These are phyloP conservation scores for Meandrina meandrites DNA, from an alignment of 92 coral and sea anemone genomes.

Conservation along the genomic window DNA sequence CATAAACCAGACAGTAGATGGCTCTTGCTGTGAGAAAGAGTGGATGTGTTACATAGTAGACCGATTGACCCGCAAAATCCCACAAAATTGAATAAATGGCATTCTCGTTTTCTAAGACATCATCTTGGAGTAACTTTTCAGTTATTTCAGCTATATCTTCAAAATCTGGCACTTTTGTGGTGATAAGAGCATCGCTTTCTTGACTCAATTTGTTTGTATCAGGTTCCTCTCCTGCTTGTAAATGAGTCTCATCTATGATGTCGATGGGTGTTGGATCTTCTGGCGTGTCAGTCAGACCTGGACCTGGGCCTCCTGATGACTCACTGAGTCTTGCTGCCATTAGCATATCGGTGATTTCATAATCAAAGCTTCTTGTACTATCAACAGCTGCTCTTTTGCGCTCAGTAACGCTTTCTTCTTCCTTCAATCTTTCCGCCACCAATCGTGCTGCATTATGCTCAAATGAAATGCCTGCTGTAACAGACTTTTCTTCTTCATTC, in stretches of 20 bases:
- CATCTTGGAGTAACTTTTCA: conserved; percentile 10
- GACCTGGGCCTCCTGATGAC: not conserved
- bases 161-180: not conserved
- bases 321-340: not conserved
- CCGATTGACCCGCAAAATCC: conserved; percentile 76
- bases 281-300: not conserved
- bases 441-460: conserved; percentile 12
- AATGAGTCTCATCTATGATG: not conserved
- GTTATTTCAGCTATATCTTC: conserved; percentile 29
- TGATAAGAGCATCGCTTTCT: too few relatives aligned
- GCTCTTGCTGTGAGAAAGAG: conserved; percentile 61
- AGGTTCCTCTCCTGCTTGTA: not conserved
- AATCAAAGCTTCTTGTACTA: not conserved
- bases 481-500: not conserved
- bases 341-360: not conserved
- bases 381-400: not conserved
- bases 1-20: conserved; percentile 51
- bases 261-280: not conserved
- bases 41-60: conserved; percentile 64
- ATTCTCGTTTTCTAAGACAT: not conserved
- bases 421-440: conserved; percentile 14
- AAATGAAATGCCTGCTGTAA: not conserved
- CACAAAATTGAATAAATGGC: conserved; percentile 38
- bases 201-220: not conserved
- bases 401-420: not conserved